These are phyloP conservation scores for Pharmacophagus antenor DNA, from an alignment of 2,888 invertebrate species.

Conservation along the genomic window DNA sequence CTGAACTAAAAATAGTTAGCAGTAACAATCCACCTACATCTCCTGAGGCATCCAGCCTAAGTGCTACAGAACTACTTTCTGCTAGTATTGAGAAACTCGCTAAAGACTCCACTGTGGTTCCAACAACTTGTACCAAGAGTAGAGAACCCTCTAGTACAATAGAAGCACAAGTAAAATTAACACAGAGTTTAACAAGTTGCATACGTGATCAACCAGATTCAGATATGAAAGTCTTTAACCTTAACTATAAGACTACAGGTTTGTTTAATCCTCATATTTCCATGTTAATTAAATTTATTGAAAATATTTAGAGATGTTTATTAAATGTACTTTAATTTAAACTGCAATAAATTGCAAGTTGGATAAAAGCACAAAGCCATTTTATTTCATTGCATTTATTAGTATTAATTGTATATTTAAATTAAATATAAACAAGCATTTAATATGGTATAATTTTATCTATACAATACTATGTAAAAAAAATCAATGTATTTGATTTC, in stretches of 20 bases:
- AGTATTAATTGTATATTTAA: too few species aligned
- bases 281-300: too few species aligned
- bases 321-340: too few species aligned
- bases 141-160: slow-evolving; percentile 61
- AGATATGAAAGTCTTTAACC: slow-evolving; percentile 75
- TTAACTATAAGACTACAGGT: slow-evolving; percentile 69
- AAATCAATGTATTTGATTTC: background rate
- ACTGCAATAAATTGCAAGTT: too few species aligned
- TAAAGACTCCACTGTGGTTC: slow-evolving; percentile 49
- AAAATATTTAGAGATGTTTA: too few species aligned
- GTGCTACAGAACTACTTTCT: slow-evolving; percentile 66
- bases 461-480: background rate
- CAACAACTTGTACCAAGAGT: slow-evolving; percentile 44
- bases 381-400: too few species aligned
- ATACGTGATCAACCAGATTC: slow-evolving; percentile 60
- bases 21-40: slow-evolving; percentile 45
- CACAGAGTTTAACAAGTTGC: slow-evolving; percentile 68
- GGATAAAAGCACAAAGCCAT: too few species aligned
- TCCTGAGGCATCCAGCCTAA: slow-evolving; percentile 47
- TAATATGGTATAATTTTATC: background rate
- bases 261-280: slow-evolving; percentile 31
- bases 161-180: slow-evolving; percentile 72
- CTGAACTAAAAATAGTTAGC: slow-evolving; percentile 46
- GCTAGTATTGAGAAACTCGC: slow-evolving; percentile 72
- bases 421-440: background rate